Base-by-base conservation (phyloP, 2,888 invertebrate genomes). In the Cancer borealis region DNA sequence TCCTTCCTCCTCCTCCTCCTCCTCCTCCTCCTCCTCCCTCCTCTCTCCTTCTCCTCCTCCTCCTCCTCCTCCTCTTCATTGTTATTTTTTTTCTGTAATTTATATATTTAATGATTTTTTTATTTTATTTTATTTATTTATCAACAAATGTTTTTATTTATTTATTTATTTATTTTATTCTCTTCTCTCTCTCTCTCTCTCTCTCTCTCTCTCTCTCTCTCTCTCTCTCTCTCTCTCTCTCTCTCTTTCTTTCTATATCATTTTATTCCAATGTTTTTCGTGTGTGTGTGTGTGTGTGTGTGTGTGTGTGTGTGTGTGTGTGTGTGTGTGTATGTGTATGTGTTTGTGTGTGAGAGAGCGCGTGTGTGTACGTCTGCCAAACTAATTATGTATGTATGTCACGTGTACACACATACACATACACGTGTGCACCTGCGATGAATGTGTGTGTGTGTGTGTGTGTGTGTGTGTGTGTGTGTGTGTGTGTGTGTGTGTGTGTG, bases 141-240 rank as follows among this genome's bases (percentile, higher is more conserved):
- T 30, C 5, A 39, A 1, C 39, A 2, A 39, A 39, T 39, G n/a
- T 14, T 88, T 17, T 54, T 54, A 3, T 21, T 12, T 54, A 3
- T 73, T 30, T 60, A 4, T n/a, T 79, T 54, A 46, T 39, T 30
- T 17, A 6, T 73, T 79, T 47, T 30, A 10, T n/a, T 92, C 79
- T 92, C 84, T 92, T 93, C 88, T 89, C 73, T 93, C 93, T 93
- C 88, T 89, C 88, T 89, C 73, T 89, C 93, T 89, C 88, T 93
- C 92, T 92, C 92, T 92, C 92, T 92, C 92, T 92, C 92, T 92
- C 92, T 92, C 92, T 92, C 92, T 92, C 92, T 92, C 92, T 92
- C 92, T 88, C 88, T 92, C 92, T 92, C 92, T 92, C 84, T 84
- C 46, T 84, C 47, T 47, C 46, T 46, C 73, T 66, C 60, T 90